Conservation (phyloP, 2,113 vertebrate species). For the Rhombomys opimus region DNA sequence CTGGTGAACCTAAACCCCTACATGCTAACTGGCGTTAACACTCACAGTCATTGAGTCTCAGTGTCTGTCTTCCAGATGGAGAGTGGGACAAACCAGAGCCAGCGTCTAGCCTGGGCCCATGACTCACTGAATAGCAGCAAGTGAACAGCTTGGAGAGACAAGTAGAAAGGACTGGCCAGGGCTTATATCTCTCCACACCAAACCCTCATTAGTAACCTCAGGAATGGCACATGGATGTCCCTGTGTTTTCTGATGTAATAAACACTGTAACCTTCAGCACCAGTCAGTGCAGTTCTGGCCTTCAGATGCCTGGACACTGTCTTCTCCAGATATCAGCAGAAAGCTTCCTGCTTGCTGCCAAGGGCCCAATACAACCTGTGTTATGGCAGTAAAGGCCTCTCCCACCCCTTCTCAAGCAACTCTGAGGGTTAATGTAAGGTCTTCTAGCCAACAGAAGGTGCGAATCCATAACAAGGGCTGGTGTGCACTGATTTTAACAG, state of each 20-base stretch:
- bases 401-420: not conserved
- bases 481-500: constrained; percentile 73
- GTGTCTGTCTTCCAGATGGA: not conserved
- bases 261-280: not conserved
- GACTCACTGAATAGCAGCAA: not conserved
- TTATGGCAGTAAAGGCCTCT: not conserved
- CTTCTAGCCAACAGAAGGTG: constrained; percentile 72
- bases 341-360: constrained; percentile 37
- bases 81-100: not conserved
- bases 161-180: not conserved
- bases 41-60: not conserved
- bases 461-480: constrained; percentile 78
- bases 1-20: not conserved
- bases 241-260: not conserved
- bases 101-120: not conserved
- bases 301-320: not conserved
- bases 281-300: not conserved
- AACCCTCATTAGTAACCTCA: constrained; percentile 8
- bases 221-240: not conserved
- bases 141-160: not conserved
- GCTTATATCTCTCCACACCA: constrained; percentile 10
- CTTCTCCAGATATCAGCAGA: constrained; percentile 51
- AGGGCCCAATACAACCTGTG: not conserved
- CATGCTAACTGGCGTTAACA: not conserved
- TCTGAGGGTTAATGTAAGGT: constrained; percentile 56